Evolutionary conservation across 2,113 vertebrate genomes (phyloP), one percentile per base, ranked within the genome.

Genomic region (Aleadryas rufinucha): DNA sequence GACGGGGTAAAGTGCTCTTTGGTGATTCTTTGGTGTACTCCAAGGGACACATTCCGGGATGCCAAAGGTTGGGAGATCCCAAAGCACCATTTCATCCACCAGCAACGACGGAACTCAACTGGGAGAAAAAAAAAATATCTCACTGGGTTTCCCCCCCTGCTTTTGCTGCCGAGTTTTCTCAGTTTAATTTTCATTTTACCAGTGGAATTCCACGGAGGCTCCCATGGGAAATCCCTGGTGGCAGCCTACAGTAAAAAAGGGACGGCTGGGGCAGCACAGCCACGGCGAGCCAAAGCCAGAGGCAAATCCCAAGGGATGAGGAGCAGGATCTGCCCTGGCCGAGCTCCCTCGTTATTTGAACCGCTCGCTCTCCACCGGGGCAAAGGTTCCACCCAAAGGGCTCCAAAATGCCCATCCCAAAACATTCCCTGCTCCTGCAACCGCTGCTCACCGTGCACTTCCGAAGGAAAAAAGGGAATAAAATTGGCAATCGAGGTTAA

Each of bases 1-100:
- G 84, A 84, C 0, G 5, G 87, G 89, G 61, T 95, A 97, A 97
- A 97, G 96, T 95, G 96, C 96, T 96, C 22, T 86, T 86, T 68
- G 49, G 84, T 65, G 2, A 82, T 88, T 97, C 96, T 97, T 97
- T 97, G 96, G 96, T 92, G 90, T 97, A 88, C 54, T 94, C 87
- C 84, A 63, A 60, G 83, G 89, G 85, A 95, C 83, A 76, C 94
- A 79, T 91, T 94, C 94, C 2, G 3, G 64, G 57, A 77, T 49
- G 77, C 81, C 23, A 31, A 35, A 78, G 56, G 64, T 24, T 74
- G 59, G 6, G 4, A 75, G 47, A 78, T 74, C 88, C 31, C 0
- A 90, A 84, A 95, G 64, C 90, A 87, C 82, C 60, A 2, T 71
- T 93, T 81, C 54, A 77, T 52, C 84, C 57, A 66, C 80, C 10